Evolutionary conservation across 1,140 invertebrate species (phyloP).

Genomic region (Ceratoteleas bidentatus): DNA sequence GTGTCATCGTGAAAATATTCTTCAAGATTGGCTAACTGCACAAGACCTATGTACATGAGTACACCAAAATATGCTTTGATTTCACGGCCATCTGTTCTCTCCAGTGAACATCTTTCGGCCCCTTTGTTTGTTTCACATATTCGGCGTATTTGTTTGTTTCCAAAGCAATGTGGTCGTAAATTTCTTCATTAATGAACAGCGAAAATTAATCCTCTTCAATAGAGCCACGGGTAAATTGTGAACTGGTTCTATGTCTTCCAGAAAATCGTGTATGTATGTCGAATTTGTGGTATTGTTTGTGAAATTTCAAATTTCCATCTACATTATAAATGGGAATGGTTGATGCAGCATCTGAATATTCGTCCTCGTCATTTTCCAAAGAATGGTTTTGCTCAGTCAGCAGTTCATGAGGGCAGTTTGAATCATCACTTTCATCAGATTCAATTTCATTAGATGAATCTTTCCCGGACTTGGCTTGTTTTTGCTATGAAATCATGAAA

Average conservation of each 20-base stretch:
- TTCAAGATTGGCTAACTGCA: background rate
- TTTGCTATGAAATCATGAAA: no score
- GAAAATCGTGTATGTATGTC: background rate
- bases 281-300: background rate
- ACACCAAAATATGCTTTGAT: conserved; percentile 14
- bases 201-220: background rate
- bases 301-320: background rate
- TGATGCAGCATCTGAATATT: no score
- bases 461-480: no score
- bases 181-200: conserved; percentile 3
- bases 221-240: conserved; percentile 5
- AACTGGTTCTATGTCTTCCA: background rate
- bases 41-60: conserved; percentile 7
- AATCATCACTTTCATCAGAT: no score
- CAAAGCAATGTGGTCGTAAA: background rate
- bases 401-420: no score
- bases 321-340: background rate
- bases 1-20: conserved; percentile 5
- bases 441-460: no score
- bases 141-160: conserved; percentile 12
- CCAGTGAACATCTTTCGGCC: background rate
- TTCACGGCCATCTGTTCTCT: background rate
- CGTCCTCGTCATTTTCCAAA: no score
- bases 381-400: no score
- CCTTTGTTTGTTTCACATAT: background rate